Evolutionary conservation across 2,888 invertebrate species (phyloP).

Genomic region (Leucophenga maculata): DNA sequence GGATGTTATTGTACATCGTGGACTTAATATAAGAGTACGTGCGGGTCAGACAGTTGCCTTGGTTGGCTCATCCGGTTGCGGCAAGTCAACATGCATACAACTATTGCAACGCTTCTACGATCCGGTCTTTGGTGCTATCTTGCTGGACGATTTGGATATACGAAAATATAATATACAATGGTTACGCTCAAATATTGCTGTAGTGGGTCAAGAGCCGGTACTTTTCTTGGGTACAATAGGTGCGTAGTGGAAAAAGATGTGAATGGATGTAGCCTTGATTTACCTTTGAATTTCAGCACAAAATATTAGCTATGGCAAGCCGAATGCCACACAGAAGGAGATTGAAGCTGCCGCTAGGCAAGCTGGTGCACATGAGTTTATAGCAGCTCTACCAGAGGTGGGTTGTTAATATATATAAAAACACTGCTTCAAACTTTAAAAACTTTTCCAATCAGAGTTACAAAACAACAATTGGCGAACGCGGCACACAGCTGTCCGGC

Average conservation of each 20-base stretch:
- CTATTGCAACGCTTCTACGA: slow-evolving; percentile 85
- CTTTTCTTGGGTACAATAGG: slow-evolving; percentile 85
- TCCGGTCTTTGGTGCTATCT: slow-evolving; percentile 75
- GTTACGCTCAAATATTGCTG: slow-evolving; percentile 84
- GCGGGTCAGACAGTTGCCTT: slow-evolving; percentile 82
- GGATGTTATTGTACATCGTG: slow-evolving; percentile 81
- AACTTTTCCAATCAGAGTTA: slow-evolving; percentile 75
- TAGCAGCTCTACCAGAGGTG: slow-evolving; percentile 81
- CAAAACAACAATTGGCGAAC: slow-evolving; percentile 84
- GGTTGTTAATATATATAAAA: slow-evolving; percentile 56
- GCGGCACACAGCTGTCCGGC: slow-evolving; percentile 86
- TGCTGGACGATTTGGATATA: slow-evolving; percentile 78
- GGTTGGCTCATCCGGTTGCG: slow-evolving; percentile 84
- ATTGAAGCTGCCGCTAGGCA: slow-evolving; percentile 81
- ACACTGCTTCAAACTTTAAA: not conserved
- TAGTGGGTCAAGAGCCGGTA: slow-evolving; percentile 92
- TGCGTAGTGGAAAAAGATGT: slow-evolving; percentile 29
- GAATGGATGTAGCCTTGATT: too few species aligned
- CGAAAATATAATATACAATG: slow-evolving; percentile 80
- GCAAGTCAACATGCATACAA: slow-evolving; percentile 87
- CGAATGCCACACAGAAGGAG: slow-evolving; percentile 78
- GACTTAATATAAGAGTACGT: slow-evolving; percentile 77
- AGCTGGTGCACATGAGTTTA: slow-evolving; percentile 85
- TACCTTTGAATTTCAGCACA: slow-evolving; percentile 65
- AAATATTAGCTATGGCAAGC: slow-evolving; percentile 82